phyloP scores from a whole-genome alignment of 1,140 invertebrate genomes.

The Drosophila bocki region DNA sequence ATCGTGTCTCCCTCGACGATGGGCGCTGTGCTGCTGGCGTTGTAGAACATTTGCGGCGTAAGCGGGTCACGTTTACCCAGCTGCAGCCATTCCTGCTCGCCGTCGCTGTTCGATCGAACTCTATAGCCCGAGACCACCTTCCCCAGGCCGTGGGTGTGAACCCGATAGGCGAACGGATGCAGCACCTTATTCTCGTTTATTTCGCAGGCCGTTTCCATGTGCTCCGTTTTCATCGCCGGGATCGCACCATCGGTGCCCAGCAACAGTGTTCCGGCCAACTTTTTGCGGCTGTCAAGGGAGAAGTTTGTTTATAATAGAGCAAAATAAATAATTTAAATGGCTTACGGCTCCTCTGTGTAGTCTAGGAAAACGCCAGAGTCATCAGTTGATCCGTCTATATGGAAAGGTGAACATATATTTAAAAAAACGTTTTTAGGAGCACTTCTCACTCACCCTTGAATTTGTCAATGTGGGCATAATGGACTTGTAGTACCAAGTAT shows the following conservation, averaged over 20 bases:
- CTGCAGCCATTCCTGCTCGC: conserved; percentile 90
- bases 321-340: conserved; percentile 26
- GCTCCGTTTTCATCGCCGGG: conserved; percentile 89
- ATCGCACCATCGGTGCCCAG: conserved; percentile 93
- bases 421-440: neutral
- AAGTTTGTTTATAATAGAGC: neutral
- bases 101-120: conserved; percentile 87
- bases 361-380: conserved; percentile 92
- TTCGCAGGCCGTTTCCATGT: conserved; percentile 95
- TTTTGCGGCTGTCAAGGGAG: conserved; percentile 87
- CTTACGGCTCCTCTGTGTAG: conserved; percentile 91
- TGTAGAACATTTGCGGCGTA: conserved; percentile 98
- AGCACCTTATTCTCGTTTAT: conserved; percentile 93
- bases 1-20: conserved; percentile 90
- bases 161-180: conserved; percentile 97
- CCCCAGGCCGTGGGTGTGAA: conserved; percentile 96
- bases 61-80: conserved; percentile 97
- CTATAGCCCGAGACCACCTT: conserved; percentile 95
- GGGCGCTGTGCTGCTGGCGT: conserved; percentile 88
- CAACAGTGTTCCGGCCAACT: conserved; percentile 94
- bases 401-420: conserved; percentile 53
- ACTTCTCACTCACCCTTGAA: conserved; percentile 88
- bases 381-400: conserved; percentile 90
- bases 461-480: conserved; percentile 92
- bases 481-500: conserved; percentile 96